Evolutionary conservation across 2,888 invertebrate species (phyloP).

Genomic region (Mycalesis mineus): DNA sequence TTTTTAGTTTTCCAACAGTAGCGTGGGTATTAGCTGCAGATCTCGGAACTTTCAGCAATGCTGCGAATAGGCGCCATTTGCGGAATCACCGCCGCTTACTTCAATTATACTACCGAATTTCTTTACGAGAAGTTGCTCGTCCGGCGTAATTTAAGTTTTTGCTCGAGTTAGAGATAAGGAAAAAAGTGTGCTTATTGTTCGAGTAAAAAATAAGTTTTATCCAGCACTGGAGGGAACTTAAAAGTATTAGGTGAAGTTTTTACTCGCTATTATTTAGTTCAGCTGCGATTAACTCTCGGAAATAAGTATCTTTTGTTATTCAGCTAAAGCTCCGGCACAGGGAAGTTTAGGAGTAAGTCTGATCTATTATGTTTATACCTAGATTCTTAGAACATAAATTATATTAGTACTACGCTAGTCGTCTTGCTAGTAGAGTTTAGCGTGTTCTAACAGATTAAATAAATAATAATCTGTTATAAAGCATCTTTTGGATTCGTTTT

Average conservation of each 20-base stretch:
- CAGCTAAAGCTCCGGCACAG: constrained; percentile 21
- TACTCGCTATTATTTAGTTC: constrained; percentile 31
- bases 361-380: too few species aligned
- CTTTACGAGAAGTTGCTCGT: constrained; percentile 6
- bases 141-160: constrained; percentile 7
- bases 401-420: too few species aligned
- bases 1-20: constrained; percentile 9
- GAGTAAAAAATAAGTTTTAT: constrained; percentile 22
- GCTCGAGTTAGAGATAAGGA: not conserved
- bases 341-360: constrained; percentile 17
- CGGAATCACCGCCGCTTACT: constrained; percentile 15
- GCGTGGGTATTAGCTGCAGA: constrained; percentile 11
- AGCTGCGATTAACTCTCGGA: constrained; percentile 25
- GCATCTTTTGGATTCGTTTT: too few species aligned
- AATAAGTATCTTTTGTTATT: constrained; percentile 27
- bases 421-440: too few species aligned
- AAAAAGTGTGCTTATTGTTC: constrained; percentile 6
- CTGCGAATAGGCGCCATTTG: constrained; percentile 18
- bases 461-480: too few species aligned
- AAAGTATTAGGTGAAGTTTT: constrained; percentile 32
- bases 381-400: too few species aligned
- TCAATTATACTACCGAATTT: constrained; percentile 11
- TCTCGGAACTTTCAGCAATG: constrained; percentile 16
- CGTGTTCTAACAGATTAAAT: too few species aligned
- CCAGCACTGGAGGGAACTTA: constrained; percentile 18